Evolutionary conservation across 2,113 vertebrate species (phyloP).

Genomic region (Rafetus swinhoei): DNA sequence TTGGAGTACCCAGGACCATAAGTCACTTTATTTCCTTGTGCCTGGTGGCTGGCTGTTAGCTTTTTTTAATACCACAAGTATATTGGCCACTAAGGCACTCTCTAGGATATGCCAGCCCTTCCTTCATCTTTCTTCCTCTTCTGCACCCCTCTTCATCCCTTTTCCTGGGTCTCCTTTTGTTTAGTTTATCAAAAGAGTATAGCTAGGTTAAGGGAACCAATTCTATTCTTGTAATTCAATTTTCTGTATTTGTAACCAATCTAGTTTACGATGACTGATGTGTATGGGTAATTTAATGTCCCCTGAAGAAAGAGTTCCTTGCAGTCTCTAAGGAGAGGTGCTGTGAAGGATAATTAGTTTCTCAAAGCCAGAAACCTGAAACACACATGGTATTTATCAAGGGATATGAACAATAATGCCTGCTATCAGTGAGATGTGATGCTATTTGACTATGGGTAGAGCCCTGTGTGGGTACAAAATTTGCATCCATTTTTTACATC

Average conservation of each 20-base stretch:
- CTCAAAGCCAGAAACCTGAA: constrained; percentile 27
- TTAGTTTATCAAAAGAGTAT: neutral
- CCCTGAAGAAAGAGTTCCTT: constrained; percentile 21
- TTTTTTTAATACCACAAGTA: too few relatives aligned
- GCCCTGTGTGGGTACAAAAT: too few relatives aligned
- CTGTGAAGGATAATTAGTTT: constrained; percentile 56
- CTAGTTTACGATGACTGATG: neutral
- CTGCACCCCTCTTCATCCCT: too few relatives aligned
- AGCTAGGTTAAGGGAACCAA: neutral
- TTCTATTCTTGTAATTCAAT: neutral
- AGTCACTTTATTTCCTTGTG: too few relatives aligned
- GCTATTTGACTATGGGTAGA: neutral
- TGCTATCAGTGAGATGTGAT: neutral
- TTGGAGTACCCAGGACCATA: too few relatives aligned
- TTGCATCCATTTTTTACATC: too few relatives aligned
- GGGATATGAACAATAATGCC: neutral
- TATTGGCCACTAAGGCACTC: too few relatives aligned
- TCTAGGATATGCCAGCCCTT: too few relatives aligned
- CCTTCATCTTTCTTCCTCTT: too few relatives aligned
- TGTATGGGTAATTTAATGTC: constrained; percentile 60
- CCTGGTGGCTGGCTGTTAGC: too few relatives aligned
- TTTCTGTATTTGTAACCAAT: neutral
- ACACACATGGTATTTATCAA: neutral
- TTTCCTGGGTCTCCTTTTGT: rapidly evolving
- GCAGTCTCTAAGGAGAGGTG: neutral